These are phyloP conservation scores for Chymomyza amoena DNA, from an alignment of 2,888 invertebrate genomes.

Conservation along the genomic window DNA sequence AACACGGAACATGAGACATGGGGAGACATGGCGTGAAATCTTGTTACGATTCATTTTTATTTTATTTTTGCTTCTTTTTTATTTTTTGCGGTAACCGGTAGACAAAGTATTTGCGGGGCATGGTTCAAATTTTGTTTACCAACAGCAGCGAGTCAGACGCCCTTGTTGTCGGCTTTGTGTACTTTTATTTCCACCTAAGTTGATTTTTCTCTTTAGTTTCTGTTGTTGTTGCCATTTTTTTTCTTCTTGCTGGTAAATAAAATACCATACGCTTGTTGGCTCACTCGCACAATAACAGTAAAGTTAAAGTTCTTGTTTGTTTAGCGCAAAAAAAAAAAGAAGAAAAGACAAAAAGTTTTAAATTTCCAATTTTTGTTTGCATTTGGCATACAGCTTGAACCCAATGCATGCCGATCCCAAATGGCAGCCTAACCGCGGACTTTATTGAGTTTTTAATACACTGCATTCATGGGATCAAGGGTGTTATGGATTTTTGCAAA, in stretches of 20 bases:
- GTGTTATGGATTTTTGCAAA: no score
- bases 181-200: neutral
- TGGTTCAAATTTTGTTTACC: neutral
- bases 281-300: conserved; percentile 43
- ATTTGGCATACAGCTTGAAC: conserved; percentile 59
- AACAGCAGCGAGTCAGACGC: neutral
- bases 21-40: conserved; percentile 34
- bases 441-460: conserved; percentile 41
- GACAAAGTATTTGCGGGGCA: neutral
- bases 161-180: conserved; percentile 7
- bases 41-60: conserved; percentile 17
- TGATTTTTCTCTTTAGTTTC: neutral
- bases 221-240: neutral
- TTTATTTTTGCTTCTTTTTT: neutral
- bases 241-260: conserved; percentile 33
- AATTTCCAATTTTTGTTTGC: conserved; percentile 65
- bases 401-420: conserved; percentile 34
- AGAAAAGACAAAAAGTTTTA: conserved; percentile 47
- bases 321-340: conserved; percentile 9
- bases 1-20: conserved; percentile 3
- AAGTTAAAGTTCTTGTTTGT: conserved; percentile 55
- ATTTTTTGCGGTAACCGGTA: neutral
- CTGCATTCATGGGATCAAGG: no score
- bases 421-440: conserved; percentile 41
- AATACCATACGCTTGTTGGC: conserved; percentile 13